These are phyloP conservation scores for Adrianichthys oophorus DNA, from an alignment of 2,797 vertebrate genomes.

Conservation along the genomic window DNA sequence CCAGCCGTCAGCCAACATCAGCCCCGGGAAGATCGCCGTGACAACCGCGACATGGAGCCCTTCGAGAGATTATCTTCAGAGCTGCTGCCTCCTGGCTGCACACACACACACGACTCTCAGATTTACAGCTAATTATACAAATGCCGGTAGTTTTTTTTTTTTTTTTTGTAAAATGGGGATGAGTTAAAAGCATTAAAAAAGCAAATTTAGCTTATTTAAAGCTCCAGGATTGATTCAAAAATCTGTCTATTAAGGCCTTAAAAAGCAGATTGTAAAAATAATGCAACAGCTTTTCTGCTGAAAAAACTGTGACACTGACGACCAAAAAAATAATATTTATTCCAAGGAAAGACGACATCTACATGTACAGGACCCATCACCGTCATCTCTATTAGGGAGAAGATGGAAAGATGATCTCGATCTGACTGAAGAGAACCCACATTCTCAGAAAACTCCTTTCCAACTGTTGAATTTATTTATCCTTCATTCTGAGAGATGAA, in stretches of 20 bases:
- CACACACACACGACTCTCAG: conserved; percentile 3
- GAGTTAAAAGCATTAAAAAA: neutral
- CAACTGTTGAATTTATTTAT: no score
- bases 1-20: conserved; percentile 73
- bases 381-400: no score
- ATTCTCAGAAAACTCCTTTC: no score
- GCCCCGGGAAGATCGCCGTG: conserved; percentile 67
- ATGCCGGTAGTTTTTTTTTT: neutral
- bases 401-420: no score
- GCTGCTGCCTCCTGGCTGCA: conserved; percentile 50
- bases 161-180: neutral
- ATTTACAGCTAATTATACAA: neutral
- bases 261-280: neutral
- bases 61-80: conserved; percentile 72
- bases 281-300: neutral
- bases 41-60: conserved; percentile 75
- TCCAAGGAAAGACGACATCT: no score
- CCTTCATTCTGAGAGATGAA: no score
- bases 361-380: no score
- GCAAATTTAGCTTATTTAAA: neutral
- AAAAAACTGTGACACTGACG: neutral
- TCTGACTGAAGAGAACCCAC: no score
- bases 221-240: neutral
- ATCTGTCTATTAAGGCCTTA: no score
- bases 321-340: no score